These are phyloP conservation scores for Tenrec ecaudatus DNA, from an alignment of 2,113 vertebrate genomes.

Conservation along the genomic window DNA sequence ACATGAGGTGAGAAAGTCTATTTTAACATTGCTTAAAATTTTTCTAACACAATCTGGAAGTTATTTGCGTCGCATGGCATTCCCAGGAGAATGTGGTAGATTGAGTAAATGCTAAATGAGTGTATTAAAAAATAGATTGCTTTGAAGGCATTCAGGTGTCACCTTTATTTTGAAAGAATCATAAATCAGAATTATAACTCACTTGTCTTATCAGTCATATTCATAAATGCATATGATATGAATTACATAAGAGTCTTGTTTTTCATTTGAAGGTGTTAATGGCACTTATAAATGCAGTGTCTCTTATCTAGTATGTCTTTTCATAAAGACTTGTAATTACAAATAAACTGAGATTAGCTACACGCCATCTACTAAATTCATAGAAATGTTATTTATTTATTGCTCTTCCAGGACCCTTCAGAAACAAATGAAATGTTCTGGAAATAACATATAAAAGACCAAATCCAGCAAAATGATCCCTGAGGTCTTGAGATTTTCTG, in stretches of 20 bases:
- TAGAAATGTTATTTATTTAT: constrained; percentile 34
- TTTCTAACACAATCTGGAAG: constrained; percentile 70
- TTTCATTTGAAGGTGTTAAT: constrained; percentile 36
- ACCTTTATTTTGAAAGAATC: constrained; percentile 44
- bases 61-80: constrained; percentile 68
- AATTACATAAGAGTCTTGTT: not conserved
- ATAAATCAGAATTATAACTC: constrained; percentile 47
- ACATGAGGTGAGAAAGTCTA: constrained; percentile 71
- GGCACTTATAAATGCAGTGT: not conserved
- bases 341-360: not conserved
- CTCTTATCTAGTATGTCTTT: constrained; percentile 14
- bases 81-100: constrained; percentile 64
- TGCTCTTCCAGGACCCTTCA: not conserved
- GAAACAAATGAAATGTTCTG: not conserved
- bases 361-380: not conserved
- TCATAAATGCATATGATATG: constrained; percentile 53
- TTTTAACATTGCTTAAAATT: constrained; percentile 72
- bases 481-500: constrained; percentile 11
- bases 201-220: constrained; percentile 25
- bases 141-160: constrained; percentile 42
- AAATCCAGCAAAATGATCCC: not conserved
- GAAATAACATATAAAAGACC: not conserved
- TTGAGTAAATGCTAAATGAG: constrained; percentile 49
- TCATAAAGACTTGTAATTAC: constrained; percentile 2
- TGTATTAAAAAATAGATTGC: constrained; percentile 46